Percentiles rank a stretch among this genome's conserved stretches.
Evolutionary conservation across 2,888 invertebrate genomes (phyloP).

Genomic region (Thereva nobilitata): DNA sequence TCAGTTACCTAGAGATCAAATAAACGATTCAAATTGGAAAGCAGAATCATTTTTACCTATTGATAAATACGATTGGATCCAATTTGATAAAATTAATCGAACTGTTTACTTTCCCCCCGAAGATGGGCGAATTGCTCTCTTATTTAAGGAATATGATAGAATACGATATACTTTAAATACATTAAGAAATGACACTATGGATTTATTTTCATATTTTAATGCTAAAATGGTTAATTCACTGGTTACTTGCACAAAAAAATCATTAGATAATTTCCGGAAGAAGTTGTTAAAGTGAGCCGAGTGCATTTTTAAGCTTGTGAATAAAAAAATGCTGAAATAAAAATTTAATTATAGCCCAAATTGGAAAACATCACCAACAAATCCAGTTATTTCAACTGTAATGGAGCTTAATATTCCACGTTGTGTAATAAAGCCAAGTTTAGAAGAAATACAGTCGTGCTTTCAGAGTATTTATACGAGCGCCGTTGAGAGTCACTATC

Average conservation of each 20-base stretch:
- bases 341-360: conserved; percentile 45
- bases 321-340: too few species aligned
- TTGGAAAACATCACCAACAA: conserved; percentile 47
- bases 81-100: conserved; percentile 54
- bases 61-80: conserved; percentile 56
- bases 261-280: conserved; percentile 72
- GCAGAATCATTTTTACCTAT: conserved; percentile 52
- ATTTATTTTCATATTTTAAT: conserved; percentile 79
- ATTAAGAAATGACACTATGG: conserved; percentile 75
- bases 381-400: conserved; percentile 50
- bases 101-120: conserved; percentile 52
- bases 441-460: conserved; percentile 51
- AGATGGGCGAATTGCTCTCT: conserved; percentile 47
- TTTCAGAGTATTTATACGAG: conserved; percentile 62
- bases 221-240: conserved; percentile 74
- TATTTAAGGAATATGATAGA: conserved; percentile 67
- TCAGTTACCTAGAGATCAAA: conserved; percentile 66
- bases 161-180: conserved; percentile 64
- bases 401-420: conserved; percentile 49
- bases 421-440: conserved; percentile 49
- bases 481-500: conserved; percentile 73
- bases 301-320: neutral
- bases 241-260: conserved; percentile 73
- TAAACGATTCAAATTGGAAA: conserved; percentile 56
- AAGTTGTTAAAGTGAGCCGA: conserved; percentile 17